Conservation (phyloP, 1,140 invertebrate species). For the Wasmannia auropunctata region DNA sequence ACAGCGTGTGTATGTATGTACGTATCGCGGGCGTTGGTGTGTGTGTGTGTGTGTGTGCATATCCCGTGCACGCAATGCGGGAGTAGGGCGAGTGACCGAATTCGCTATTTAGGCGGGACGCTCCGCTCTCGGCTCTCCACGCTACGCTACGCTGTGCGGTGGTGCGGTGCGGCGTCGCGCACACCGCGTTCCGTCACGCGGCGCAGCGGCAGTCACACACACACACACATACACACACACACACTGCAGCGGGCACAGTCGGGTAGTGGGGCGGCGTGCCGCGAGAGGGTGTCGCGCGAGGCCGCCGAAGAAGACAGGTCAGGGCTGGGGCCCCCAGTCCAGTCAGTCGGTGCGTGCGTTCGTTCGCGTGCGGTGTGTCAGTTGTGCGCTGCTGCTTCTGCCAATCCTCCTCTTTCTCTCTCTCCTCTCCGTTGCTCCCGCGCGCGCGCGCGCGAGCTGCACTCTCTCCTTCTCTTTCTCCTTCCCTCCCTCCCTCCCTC, state of each 20-base stretch:
- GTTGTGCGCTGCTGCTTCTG: background rate
- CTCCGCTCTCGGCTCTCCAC: too few species aligned
- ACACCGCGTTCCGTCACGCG: constrained; percentile 23
- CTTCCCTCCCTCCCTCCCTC: background rate
- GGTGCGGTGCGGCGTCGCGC: background rate
- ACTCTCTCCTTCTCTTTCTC: background rate
- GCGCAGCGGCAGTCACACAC: constrained; percentile 2
- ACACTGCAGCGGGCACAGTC: background rate
- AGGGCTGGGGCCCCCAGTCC: constrained; percentile 79
- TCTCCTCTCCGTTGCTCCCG: constrained; percentile 20
- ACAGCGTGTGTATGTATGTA: too few species aligned
- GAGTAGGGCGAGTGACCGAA: constrained; percentile 8
- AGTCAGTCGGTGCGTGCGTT: constrained; percentile 57
- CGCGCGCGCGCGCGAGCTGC: constrained; percentile 3
- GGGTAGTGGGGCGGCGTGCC: constrained; percentile 59
- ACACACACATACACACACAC: too few species aligned
- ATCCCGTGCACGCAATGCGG: background rate
- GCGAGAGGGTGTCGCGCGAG: constrained; percentile 68
- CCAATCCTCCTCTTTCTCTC: constrained; percentile 2
- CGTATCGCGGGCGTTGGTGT: too few species aligned
- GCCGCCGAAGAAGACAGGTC: constrained; percentile 76
- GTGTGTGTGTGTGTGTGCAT: too few species aligned
- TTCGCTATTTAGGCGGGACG: constrained; percentile 63
- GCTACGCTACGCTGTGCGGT: too few species aligned
- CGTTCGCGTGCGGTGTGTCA: constrained; percentile 59